Evolutionary conservation across 2,113 vertebrate genomes (phyloP), one percentile per base, ranked within the genome.

Genomic region (Cinclus cinclus): DNA sequence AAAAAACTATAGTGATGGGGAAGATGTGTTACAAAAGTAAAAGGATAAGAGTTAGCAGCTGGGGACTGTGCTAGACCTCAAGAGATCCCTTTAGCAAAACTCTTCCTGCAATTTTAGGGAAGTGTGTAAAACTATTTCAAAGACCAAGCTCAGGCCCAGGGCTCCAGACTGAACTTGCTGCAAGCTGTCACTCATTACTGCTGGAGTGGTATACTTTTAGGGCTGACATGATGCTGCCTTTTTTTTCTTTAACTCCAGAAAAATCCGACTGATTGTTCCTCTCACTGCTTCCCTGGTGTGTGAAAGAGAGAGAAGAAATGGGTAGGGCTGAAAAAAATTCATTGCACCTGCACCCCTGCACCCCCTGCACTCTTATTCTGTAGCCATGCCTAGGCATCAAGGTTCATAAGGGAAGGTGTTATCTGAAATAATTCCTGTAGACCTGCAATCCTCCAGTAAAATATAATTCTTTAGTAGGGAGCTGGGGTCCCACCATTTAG

Each of bases 1-100:
- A 74, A 65, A 70, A 79, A 53, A 20, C 0, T 7, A 1, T 6
- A 80, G 23, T 0, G 1, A 6, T n/a, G 30, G 4, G 12, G 25
- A 18, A 14, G 20, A 44, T 25, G 23, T 13, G 31, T 49, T 62
- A n/a, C n/a, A 44, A 37, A 76, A 83, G 19, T 20, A 62, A 83
- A 83, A 70, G 50, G 52, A 53, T 1, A 1, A 44, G 11, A 80
- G 46, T 7, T 27, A 31, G 46, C 28, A 69, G 12, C 28, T 46
- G 55, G 15, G 53, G 4, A 53, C 28, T 53, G 11, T 44, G 27
- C 31, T 44, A 41, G 37, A 46, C 22, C 30, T 77, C 42, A 67
- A 28, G 53, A 70, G 3, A 31, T 46, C 19, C 15, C 16, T 76
- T 79, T 21, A 88, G 21, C 19, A 47, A 59, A 92, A 79, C 8